Evolutionary conservation across 2,113 vertebrate genomes (phyloP).

Genomic region (Hirundichthys speculiger): DNA sequence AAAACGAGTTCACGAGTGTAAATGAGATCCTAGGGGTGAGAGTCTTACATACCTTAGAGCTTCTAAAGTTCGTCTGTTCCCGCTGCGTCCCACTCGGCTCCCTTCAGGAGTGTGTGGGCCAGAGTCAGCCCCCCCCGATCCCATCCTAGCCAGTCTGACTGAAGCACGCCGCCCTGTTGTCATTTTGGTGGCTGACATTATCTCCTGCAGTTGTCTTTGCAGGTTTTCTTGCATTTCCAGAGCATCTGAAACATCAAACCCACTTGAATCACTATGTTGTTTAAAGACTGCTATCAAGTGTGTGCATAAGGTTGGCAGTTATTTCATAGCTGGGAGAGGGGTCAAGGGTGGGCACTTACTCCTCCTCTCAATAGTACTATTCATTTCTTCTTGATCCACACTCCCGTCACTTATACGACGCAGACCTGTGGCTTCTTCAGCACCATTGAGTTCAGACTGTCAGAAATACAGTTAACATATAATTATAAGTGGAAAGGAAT

Average conservation of each 20-base stretch:
- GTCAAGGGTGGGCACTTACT: too few species aligned
- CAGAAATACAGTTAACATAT: not conserved
- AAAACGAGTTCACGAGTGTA: too few species aligned
- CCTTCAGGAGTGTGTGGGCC: slow-evolving; percentile 83
- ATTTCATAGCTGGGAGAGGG: too few species aligned
- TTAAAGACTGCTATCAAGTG: not conserved
- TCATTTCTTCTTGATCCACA: slow-evolving; percentile 43
- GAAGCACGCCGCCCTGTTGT: slow-evolving; percentile 83
- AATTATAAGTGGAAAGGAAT: not conserved
- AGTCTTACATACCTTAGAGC: slow-evolving; percentile 84
- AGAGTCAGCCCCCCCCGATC: slow-evolving; percentile 81
- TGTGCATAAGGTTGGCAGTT: too few species aligned
- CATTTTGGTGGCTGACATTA: slow-evolving; percentile 95
- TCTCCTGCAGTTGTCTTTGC: slow-evolving; percentile 94
- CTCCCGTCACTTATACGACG: slow-evolving; percentile 50
- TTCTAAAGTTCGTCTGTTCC: slow-evolving; percentile 88
- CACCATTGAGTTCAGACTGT: slow-evolving; percentile 45
- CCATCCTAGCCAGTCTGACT: slow-evolving; percentile 78
- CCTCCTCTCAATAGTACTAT: slow-evolving; percentile 75
- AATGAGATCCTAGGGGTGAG: not conserved
- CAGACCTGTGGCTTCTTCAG: slow-evolving; percentile 41
- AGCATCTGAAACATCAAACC: slow-evolving; percentile 82
- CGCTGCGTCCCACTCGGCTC: slow-evolving; percentile 78
- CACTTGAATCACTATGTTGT: not conserved
- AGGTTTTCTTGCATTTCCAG: slow-evolving; percentile 95